phyloP scores from a whole-genome alignment of 2,888 invertebrate genomes.

The Podabrus alpinus region DNA sequence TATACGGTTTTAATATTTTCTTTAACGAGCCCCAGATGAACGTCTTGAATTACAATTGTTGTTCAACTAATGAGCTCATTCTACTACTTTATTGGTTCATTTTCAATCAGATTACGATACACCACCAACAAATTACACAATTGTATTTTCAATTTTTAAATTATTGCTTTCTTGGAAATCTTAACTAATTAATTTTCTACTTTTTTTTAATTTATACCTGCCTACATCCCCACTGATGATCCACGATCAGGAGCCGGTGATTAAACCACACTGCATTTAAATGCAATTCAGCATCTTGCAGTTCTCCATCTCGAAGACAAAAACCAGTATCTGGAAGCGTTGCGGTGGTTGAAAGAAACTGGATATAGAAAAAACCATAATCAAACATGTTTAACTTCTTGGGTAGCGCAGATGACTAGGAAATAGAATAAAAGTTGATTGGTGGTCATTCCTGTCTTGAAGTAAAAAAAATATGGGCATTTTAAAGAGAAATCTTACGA shows the following conservation, averaged over 20 bases:
- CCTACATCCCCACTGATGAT: neutral
- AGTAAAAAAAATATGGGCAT: neutral
- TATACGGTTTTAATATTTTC: slow-evolving; percentile 2
- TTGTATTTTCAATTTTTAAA: neutral
- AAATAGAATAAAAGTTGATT: too few relatives aligned
- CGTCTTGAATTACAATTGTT: slow-evolving; percentile 3
- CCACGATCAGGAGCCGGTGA: neutral
- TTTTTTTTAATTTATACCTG: neutral
- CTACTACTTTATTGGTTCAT: neutral
- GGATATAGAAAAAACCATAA: neutral
- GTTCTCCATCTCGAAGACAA: neutral
- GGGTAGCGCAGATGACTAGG: neutral
- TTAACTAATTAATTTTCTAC: neutral
- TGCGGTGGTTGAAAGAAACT: neutral
- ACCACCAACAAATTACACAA: neutral
- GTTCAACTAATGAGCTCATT: slow-evolving; percentile 3
- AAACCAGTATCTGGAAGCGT: neutral
- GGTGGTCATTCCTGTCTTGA: too few relatives aligned
- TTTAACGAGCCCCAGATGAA: slow-evolving; percentile 2
- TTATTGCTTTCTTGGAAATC: neutral
- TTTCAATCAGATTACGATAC: neutral
- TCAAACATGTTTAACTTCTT: neutral
- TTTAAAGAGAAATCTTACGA: neutral
- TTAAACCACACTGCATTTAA: neutral
- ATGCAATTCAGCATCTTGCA: neutral